Base-by-base conservation (phyloP, 2,797 vertebrate genomes). In the Spondyliosoma cantharus region DNA sequence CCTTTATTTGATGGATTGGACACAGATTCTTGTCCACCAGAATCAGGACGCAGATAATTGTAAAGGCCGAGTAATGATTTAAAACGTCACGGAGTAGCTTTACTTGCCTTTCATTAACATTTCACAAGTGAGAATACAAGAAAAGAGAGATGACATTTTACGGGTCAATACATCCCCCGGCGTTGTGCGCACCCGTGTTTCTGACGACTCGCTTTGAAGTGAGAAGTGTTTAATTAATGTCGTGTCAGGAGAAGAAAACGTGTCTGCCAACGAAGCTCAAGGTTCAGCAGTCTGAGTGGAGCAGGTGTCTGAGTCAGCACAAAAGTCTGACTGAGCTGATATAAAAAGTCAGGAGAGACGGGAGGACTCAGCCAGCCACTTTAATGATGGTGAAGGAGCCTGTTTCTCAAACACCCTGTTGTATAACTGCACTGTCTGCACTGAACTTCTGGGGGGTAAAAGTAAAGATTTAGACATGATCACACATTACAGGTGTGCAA, bases 271-370 rank as follows among this genome's bases (percentile, higher is more conserved):
- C 56, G 54, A 53, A 46, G 43, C 9, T 2, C 24, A 46, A 46
- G 37, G 20, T 24, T 42, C 1, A 14, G 16, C 57, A 19, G 42
- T 3, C 19, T 6, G 43, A 20, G 11, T 5, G n/a, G 29, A 64
- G 17, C 53, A 17, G 54, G 43, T n/a, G 61, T 60, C 37, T 75
- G 78, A 60, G 48, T 81, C 73, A 81, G 63, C 68, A 56, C 2
- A 22, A 37, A 52, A 7, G 0, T 52, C 48, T 27, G 62, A 54
- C 37, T 4, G 2, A 14, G 62, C 7, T 61, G n/a, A 61, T 42
- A 54, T 65, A 7, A 46, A 24, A 2, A 67, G 24, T 4, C 37
- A 22, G 32, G 22, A 19, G 24, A 49, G 63, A 7, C 17, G 4
- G 32, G 20, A 13, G 58, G 71, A 68, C 29, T 32, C 59, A 59